Base-by-base conservation (phyloP, 2,888 invertebrate genomes). In the Pheosia tremula region DNA sequence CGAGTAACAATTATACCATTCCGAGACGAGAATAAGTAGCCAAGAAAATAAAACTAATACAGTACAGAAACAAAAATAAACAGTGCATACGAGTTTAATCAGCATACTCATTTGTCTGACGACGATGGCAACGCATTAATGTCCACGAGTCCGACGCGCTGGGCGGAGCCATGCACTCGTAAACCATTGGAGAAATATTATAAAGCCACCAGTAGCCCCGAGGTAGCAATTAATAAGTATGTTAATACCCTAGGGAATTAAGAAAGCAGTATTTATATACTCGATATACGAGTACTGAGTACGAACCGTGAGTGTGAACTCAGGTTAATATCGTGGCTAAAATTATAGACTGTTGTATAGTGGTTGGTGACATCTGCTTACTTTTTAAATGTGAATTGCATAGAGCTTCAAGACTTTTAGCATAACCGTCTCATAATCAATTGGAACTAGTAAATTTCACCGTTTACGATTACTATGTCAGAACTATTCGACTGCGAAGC, bases 141-240 rank as follows among this genome's bases (percentile, higher is more conserved):
- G 81, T 78, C 77, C 74, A 77, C 71, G 69, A 72, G 71, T 74
- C 74, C 79, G 80, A 83, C 84, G 80, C 73, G 74, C 72, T 79
- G 88, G 92, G 93, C 91, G 91, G 84, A 81, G 87, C 80, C 71
- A 68, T 62, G 68, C 64, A 71, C 80, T 85, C 86, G 87, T 89
- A 90, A 88, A 90, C 78, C 86, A 89, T 88, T 76, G 77, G 82
- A 88, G 89, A 90, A 87, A 87, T 90, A 89, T 90, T 87, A 89
- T 87, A 80, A 83, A 75, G 89, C 91, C 89, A 89, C 91, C 90
- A 90, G 82, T 83, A 86, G 89, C 91, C 90, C 85, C 81, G 84
- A 81, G 92, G 90, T 89, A 83, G 77, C 85, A 85, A 89, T 91
- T 91, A 91, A 90, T 91, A 90, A 89, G 88, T 87, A 88, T 89